phyloP scores from a whole-genome alignment of 1,140 invertebrate genomes.

The Aphidius gifuensis region DNA sequence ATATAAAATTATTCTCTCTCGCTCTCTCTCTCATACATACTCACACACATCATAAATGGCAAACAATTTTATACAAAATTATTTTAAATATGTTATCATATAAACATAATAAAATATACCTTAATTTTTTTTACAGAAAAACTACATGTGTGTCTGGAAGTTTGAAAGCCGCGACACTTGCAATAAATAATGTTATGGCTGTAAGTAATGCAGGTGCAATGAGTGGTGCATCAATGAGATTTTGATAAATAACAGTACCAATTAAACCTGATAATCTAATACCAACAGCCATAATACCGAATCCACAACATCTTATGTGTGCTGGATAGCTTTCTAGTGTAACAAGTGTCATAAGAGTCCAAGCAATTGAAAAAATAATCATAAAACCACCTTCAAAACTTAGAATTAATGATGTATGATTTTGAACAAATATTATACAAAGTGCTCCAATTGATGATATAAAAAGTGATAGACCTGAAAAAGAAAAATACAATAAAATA shows the following conservation, averaged over 20 bases:
- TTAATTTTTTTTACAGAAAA: constrained; percentile 38
- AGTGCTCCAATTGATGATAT: constrained; percentile 41
- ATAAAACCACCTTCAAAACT: constrained; percentile 47
- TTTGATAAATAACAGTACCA: constrained; percentile 44
- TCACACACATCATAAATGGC: neutral
- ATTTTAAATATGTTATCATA: neutral
- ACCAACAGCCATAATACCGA: constrained; percentile 42
- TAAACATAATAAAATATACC: neutral
- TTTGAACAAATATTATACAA: constrained; percentile 39
- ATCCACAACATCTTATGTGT: constrained; percentile 47
- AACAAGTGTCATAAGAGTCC: constrained; percentile 43
- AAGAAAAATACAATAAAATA: neutral
- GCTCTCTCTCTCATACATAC: neutral
- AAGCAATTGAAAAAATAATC: constrained; percentile 42
- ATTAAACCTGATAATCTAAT: constrained; percentile 44
- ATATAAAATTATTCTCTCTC: neutral
- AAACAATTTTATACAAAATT: constrained; percentile 11
- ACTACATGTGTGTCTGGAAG: constrained; percentile 47
- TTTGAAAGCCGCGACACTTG: constrained; percentile 44
- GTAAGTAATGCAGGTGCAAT: constrained; percentile 43
- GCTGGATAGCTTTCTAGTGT: constrained; percentile 47
- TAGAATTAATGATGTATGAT: constrained; percentile 40
- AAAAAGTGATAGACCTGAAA: constrained; percentile 42
- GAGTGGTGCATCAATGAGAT: constrained; percentile 39
- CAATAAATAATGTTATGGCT: constrained; percentile 38